Conservation (phyloP, 2,113 vertebrate genomes). For the Aptenodytes forsteri region DNA sequence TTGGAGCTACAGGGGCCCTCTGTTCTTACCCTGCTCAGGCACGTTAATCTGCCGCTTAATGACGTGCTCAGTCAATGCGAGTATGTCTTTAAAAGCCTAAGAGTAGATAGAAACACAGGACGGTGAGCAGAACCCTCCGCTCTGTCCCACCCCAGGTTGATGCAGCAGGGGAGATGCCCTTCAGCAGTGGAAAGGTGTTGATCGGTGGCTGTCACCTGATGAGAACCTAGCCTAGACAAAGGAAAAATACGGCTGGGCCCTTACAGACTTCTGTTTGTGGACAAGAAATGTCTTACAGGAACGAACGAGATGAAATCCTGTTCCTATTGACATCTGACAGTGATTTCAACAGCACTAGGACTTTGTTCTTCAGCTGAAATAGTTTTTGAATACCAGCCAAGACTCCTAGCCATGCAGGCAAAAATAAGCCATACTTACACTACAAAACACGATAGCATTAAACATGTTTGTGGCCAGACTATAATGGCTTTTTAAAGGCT, state of each 20-base stretch:
- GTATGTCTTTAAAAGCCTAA: neutral
- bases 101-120: neutral
- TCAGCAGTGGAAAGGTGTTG: neutral
- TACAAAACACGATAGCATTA: neutral
- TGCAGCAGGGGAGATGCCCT: neutral
- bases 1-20: neutral
- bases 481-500: neutral
- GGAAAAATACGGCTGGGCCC: fast-evolving
- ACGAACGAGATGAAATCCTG: neutral
- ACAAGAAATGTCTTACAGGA: neutral
- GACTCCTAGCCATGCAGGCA: neutral
- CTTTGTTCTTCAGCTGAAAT: neutral
- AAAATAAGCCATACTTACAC: neutral
- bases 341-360: neutral
- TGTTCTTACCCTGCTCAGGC: neutral
- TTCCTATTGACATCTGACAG: neutral
- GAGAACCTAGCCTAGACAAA: neutral
- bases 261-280: too few relatives aligned
- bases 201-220: neutral
- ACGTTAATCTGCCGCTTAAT: fast-evolving
- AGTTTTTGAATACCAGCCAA: neutral
- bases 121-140: neutral
- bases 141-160: neutral
- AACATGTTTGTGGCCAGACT: neutral
- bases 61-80: fast-evolving